Conservation (phyloP, 2,797 vertebrate species). For the Columba guinea region DNA sequence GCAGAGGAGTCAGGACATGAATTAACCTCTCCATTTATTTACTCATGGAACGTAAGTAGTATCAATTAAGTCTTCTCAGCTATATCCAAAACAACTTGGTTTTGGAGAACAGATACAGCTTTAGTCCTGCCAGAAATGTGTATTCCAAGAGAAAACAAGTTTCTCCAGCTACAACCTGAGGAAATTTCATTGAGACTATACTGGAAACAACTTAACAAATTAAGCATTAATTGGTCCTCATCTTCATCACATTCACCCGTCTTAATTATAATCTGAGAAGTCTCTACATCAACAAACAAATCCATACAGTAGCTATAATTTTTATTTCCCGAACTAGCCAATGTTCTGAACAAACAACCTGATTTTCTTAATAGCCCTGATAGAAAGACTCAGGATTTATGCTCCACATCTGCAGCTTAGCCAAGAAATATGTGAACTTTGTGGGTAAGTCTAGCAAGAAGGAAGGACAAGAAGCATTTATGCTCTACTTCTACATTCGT, state of each 20-base stretch:
- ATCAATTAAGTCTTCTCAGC: background rate
- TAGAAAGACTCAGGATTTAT: background rate
- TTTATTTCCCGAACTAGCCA: background rate
- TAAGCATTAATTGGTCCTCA: background rate
- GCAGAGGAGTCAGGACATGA: background rate
- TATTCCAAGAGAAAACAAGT: background rate
- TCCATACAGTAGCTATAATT: background rate
- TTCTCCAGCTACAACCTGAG: background rate
- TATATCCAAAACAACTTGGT: background rate
- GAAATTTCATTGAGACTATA: background rate
- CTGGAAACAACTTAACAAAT: background rate
- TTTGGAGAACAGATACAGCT: background rate
- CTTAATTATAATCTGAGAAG: background rate
- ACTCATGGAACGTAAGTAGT: background rate
- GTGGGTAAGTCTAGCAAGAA: background rate
- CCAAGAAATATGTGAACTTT: background rate
- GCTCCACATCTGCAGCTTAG: background rate
- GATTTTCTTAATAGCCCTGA: background rate
- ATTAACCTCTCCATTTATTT: background rate
- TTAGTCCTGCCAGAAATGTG: background rate
- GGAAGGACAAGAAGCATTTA: background rate
- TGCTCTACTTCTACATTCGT: background rate
- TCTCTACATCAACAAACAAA: background rate
- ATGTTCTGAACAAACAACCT: background rate
- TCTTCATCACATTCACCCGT: background rate